Evolutionary conservation across 2,888 invertebrate species (phyloP).

Genomic region (Epicampocera succincta): DNA sequence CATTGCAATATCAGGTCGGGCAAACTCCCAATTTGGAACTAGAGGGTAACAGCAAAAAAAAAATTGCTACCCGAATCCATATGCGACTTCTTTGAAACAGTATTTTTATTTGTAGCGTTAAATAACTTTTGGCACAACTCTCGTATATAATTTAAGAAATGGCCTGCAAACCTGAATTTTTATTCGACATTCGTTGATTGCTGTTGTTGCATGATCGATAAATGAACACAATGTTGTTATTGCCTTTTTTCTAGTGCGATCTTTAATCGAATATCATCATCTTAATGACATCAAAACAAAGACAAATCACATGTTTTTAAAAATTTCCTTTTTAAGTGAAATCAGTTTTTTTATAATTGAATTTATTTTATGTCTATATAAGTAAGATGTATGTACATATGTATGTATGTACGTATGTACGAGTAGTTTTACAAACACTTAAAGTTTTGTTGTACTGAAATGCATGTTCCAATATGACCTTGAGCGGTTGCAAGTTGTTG

Average conservation of each 20-base stretch:
- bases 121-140: constrained; percentile 14
- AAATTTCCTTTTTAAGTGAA: constrained; percentile 69
- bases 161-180: constrained; percentile 50
- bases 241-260: constrained; percentile 49
- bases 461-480: constrained; percentile 63
- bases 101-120: no score
- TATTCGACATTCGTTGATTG: constrained; percentile 17
- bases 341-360: constrained; percentile 49
- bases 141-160: constrained; percentile 34
- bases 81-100: no score
- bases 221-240: constrained; percentile 58
- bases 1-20: no score
- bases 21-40: no score
- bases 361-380: constrained; percentile 41
- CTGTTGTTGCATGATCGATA: constrained; percentile 22
- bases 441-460: constrained; percentile 10
- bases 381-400: no score
- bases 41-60: no score
- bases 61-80: no score
- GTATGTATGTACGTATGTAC: constrained; percentile 4
- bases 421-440: constrained; percentile 34
- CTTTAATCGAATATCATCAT: constrained; percentile 50
- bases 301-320: constrained; percentile 28
- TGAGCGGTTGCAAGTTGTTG: constrained; percentile 59
- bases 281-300: constrained; percentile 22